Percentiles rank a stretch among this genome's conserved stretches.
Evolutionary conservation across 2,113 vertebrate genomes (phyloP).

Genomic region (Hystrix brachyura): DNA sequence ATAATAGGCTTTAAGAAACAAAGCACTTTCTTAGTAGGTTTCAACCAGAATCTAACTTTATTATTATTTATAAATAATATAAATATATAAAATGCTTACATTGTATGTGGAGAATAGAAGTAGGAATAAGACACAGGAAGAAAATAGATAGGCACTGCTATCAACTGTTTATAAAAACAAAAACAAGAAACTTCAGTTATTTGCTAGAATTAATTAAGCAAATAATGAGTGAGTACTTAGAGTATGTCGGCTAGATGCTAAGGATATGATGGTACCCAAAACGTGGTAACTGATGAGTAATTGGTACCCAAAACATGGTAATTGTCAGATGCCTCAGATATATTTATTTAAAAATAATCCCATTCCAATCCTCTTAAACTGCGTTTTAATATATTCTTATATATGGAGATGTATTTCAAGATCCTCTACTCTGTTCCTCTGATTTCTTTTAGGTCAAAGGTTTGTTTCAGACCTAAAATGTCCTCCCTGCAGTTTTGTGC

Average conservation of each 20-base stretch:
- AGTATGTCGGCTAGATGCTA: neutral
- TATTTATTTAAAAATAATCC: conserved; percentile 3
- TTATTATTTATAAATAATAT: neutral
- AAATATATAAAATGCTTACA: neutral
- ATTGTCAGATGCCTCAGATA: neutral
- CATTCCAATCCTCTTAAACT: neutral
- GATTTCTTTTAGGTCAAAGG: neutral
- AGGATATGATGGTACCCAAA: neutral
- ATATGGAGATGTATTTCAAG: neutral
- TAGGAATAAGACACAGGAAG: neutral
- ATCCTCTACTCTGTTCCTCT: neutral
- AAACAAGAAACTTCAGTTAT: neutral
- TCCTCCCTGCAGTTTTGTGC: neutral
- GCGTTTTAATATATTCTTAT: neutral
- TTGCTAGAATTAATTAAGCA: neutral
- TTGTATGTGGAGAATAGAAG: neutral
- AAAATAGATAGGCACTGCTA: neutral
- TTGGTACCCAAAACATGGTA: neutral
- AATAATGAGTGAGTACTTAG: neutral
- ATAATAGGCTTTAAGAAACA: neutral
- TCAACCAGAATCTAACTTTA: neutral
- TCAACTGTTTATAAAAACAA: neutral
- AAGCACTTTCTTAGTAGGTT: neutral
- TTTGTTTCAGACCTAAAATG: neutral
- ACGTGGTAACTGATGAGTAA: neutral